Evolutionary conservation across 2,888 invertebrate species (phyloP).

Genomic region (Blastobasis lacticolella): DNA sequence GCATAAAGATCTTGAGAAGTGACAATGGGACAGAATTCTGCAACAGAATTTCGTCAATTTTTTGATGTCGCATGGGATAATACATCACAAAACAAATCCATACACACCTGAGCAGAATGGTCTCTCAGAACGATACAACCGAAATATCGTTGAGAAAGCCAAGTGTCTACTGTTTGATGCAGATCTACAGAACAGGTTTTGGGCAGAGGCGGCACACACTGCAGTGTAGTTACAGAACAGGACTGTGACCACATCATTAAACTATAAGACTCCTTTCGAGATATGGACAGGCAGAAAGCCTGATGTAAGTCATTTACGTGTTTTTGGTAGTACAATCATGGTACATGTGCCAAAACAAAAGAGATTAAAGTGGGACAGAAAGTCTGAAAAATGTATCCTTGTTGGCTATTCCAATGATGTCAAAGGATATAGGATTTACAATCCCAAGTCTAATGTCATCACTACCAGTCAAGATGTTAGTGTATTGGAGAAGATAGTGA

Average conservation of each 20-base stretch:
- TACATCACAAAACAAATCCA: conserved; percentile 14
- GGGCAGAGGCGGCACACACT: conserved; percentile 15
- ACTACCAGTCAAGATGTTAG: conserved; percentile 16
- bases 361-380: conserved; percentile 10
- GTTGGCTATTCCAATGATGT: conserved; percentile 11
- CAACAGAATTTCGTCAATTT: conserved; percentile 12
- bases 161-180: conserved; percentile 12
- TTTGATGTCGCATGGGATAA: conserved; percentile 9
- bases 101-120: conserved; percentile 16
- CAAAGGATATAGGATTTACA: too few relatives aligned
- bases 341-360: conserved; percentile 13
- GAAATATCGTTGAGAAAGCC: conserved; percentile 11
- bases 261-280: conserved; percentile 14
- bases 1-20: conserved; percentile 8
- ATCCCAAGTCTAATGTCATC: conserved; percentile 10
- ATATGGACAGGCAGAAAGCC: conserved; percentile 12
- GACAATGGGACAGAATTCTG: conserved; percentile 11
- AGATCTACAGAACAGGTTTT: conserved; percentile 8
- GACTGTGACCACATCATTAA: conserved; percentile 3
- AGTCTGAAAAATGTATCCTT: conserved; percentile 9
- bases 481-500: not conserved
- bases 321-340: conserved; percentile 13
- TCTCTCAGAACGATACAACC: conserved; percentile 9
- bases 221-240: conserved; percentile 15
- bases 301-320: conserved; percentile 6